phyloP scores from a whole-genome alignment of 2,797 vertebrate species.

The Enteromius paludinosus region DNA sequence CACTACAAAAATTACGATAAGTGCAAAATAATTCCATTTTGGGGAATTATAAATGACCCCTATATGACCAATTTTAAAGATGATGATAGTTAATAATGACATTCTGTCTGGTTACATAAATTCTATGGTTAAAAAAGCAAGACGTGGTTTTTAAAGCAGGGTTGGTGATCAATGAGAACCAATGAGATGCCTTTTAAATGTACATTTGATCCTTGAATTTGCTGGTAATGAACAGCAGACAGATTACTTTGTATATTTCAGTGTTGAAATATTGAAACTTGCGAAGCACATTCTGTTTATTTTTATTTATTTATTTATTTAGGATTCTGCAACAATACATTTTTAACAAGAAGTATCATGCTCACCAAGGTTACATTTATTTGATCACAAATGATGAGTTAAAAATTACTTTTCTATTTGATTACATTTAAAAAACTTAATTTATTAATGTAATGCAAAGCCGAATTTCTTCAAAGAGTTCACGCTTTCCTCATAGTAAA shows the following conservation, averaged over 20 bases:
- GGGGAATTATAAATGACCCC: not conserved
- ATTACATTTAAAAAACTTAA: not conserved
- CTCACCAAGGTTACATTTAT: not conserved
- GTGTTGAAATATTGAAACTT: not conserved
- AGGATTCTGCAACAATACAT: too few species aligned
- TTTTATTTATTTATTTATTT: too few species aligned
- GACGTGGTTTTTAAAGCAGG: not conserved
- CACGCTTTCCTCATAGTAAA: too few species aligned
- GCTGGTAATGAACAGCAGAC: not conserved
- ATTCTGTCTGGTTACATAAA: not conserved
- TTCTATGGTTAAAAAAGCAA: not conserved
- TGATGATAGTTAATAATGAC: not conserved
- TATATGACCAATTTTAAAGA: not conserved
- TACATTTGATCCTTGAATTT: not conserved
- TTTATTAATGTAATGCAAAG: not conserved
- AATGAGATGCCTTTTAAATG: not conserved
- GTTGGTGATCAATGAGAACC: not conserved
- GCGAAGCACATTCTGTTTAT: too few species aligned
- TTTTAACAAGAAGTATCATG: not conserved
- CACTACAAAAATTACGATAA: conserved; percentile 28
- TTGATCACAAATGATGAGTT: not conserved
- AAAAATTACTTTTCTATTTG: not conserved
- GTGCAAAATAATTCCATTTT: conserved; percentile 13
- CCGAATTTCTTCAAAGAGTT: too few species aligned
- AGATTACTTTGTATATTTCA: not conserved